Evolutionary conservation across 1,140 invertebrate species (phyloP).

Genomic region (Sesamia nonagrioides): DNA sequence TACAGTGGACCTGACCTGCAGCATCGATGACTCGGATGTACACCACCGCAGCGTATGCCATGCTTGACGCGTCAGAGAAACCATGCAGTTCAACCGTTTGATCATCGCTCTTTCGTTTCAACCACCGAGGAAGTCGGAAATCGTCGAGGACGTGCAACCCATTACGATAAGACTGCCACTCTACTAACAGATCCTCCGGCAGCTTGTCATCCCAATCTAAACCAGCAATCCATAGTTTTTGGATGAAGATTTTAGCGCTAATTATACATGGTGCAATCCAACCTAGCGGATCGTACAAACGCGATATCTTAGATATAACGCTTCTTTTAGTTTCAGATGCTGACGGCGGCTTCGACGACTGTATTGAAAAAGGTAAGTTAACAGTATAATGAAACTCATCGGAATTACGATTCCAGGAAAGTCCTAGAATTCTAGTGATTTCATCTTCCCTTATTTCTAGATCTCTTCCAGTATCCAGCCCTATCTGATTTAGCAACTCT

Average conservation of each 20-base stretch:
- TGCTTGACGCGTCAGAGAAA: background rate
- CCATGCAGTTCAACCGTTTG: background rate
- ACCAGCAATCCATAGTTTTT: too few relatives aligned
- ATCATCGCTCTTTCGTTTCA: background rate
- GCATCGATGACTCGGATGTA: background rate
- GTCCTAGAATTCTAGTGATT: constrained; percentile 49
- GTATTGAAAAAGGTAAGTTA: too few relatives aligned
- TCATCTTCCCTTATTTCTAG: constrained; percentile 33
- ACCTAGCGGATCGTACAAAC: background rate
- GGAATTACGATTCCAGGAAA: constrained; percentile 50
- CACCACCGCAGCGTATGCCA: background rate
- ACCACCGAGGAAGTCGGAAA: constrained; percentile 26
- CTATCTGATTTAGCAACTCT: too few relatives aligned
- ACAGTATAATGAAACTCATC: background rate
- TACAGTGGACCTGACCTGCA: background rate
- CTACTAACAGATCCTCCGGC: background rate
- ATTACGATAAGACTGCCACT: constrained; percentile 41
- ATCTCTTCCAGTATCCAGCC: background rate
- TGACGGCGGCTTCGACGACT: too few relatives aligned
- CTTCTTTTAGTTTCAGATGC: background rate
- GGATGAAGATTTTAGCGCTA: background rate
- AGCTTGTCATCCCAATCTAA: background rate
- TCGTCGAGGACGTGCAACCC: background rate
- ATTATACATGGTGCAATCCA: background rate
- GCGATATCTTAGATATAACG: background rate